phyloP scores from a whole-genome alignment of 2,888 invertebrate genomes.

The Aphidoletes aphidimyza region DNA sequence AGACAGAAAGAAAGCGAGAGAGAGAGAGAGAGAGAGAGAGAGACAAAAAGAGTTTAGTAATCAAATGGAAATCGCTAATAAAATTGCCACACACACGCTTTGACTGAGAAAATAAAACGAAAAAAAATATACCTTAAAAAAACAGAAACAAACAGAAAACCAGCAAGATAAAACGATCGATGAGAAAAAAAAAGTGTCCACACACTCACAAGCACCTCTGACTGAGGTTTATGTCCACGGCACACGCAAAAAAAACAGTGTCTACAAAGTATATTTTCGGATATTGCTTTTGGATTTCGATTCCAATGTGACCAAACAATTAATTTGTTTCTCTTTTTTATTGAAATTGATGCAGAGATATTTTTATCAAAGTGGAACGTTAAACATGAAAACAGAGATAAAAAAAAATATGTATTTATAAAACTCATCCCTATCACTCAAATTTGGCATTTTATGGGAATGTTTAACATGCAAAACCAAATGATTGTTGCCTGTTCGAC shows the following conservation, averaged over 20 bases:
- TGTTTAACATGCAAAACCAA: neutral
- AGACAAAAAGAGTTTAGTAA: conserved; percentile 54
- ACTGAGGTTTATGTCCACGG: neutral
- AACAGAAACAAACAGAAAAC: conserved; percentile 4
- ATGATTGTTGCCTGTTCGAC: too few species aligned
- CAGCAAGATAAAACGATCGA: neutral
- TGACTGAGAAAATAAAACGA: too few species aligned
- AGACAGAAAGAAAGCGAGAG: too few species aligned
- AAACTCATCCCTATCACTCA: neutral
- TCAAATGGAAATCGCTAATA: conserved; percentile 21
- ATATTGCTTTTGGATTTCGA: neutral
- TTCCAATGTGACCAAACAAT: neutral
- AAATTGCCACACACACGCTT: conserved; percentile 33
- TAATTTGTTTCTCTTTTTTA: neutral
- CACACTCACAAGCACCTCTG: neutral
- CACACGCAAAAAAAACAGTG: neutral
- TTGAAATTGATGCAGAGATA: neutral
- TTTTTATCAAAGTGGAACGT: neutral
- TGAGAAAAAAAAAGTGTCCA: neutral
- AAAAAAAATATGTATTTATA: neutral
- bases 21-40: conserved; percentile 57
- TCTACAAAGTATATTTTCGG: neutral
- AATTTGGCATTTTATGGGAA: neutral
- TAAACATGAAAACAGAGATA: neutral
- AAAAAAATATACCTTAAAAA: too few species aligned